Conservation (phyloP, 2,113 vertebrate genomes). For the Apeltes quadracus region DNA sequence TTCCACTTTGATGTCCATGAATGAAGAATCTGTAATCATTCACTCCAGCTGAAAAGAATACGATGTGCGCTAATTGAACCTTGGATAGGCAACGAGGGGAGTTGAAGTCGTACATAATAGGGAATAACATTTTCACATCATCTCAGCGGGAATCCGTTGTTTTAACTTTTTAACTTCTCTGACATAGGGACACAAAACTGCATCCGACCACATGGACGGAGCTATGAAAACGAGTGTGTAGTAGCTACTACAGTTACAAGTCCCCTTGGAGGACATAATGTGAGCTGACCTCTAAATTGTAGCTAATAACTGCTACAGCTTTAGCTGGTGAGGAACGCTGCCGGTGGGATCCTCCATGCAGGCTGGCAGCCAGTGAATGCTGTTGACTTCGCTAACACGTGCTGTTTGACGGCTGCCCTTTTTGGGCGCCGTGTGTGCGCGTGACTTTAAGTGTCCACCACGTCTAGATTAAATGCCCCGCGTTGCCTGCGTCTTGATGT, state of each 20-base stretch:
- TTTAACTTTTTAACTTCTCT: constrained; percentile 18
- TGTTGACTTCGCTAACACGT: constrained; percentile 74
- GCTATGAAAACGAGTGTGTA: constrained; percentile 27
- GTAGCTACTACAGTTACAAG: constrained; percentile 54
- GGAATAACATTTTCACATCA: not conserved
- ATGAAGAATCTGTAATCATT: not conserved
- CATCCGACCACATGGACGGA: constrained; percentile 20
- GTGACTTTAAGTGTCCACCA: constrained; percentile 54
- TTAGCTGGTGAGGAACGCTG: constrained; percentile 56
- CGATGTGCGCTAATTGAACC: constrained; percentile 18
- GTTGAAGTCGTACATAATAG: not conserved
- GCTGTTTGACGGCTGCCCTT: constrained; percentile 72
- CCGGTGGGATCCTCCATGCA: constrained; percentile 59
- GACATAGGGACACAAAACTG: constrained; percentile 16
- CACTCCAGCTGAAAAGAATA: constrained; percentile 4
- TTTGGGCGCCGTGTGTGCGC: constrained; percentile 26
- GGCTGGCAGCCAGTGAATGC: constrained; percentile 70
- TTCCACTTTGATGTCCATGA: not conserved
- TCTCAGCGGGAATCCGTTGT: constrained; percentile 12
- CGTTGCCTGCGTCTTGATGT: constrained; percentile 57
- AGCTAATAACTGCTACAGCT: constrained; percentile 71
- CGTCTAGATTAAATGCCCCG: constrained; percentile 60
- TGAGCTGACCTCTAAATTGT: constrained; percentile 67
- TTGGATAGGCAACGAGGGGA: constrained; percentile 10
- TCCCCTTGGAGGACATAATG: constrained; percentile 65